phyloP scores from a whole-genome alignment of 2,113 vertebrate genomes.

The Callipepla californica region DNA sequence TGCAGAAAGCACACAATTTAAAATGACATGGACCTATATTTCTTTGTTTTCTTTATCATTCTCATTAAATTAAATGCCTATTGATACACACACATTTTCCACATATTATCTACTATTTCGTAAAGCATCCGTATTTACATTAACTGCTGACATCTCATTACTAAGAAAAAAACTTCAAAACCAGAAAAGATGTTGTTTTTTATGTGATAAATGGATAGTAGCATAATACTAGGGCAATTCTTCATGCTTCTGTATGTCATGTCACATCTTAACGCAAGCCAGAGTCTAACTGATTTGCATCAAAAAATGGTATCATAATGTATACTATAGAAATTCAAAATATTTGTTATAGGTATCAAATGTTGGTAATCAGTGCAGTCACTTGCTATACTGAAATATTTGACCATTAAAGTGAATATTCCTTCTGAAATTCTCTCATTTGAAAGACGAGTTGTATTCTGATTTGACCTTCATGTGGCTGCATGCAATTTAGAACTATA shows the following conservation, averaged over 20 bases:
- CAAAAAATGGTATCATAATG: background rate
- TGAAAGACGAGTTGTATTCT: background rate
- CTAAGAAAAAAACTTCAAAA: background rate
- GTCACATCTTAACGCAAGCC: background rate
- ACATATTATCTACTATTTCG: background rate
- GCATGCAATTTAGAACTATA: background rate
- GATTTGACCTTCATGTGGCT: background rate
- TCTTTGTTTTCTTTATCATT: background rate
- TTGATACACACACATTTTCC: background rate
- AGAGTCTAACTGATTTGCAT: background rate
- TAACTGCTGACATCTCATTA: background rate
- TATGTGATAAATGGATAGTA: background rate
- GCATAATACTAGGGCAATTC: background rate
- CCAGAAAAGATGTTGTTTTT: background rate
- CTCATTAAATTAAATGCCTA: background rate
- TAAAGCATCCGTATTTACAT: background rate
- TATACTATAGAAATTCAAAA: background rate
- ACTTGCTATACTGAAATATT: background rate
- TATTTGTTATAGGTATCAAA: background rate
- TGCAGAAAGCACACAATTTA: background rate
- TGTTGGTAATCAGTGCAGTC: background rate
- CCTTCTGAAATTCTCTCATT: background rate
- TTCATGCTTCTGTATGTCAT: background rate
- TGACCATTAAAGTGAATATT: background rate
- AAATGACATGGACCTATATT: background rate